Conservation (phyloP, 2,113 vertebrate genomes). For the Pipa parva region DNA sequence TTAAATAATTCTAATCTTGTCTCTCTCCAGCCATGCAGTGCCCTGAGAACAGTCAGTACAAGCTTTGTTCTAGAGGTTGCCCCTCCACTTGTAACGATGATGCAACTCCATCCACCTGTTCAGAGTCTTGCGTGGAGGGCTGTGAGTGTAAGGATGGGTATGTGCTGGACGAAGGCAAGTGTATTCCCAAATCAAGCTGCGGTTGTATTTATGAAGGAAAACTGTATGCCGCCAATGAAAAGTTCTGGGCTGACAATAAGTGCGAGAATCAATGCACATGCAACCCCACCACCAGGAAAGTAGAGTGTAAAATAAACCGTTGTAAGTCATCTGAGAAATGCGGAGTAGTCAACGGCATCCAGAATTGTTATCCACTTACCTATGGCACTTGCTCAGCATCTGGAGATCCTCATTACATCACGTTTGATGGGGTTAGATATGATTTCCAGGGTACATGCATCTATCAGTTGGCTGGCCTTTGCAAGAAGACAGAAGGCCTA, state of each 20-base stretch:
- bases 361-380: constrained; percentile 56
- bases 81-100: constrained; percentile 61
- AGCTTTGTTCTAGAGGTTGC: constrained; percentile 61
- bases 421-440: constrained; percentile 60
- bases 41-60: constrained; percentile 63
- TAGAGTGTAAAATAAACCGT: constrained; percentile 49
- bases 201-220: constrained; percentile 60
- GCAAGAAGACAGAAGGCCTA: constrained; percentile 46
- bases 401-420: constrained; percentile 62
- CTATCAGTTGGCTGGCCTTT: constrained; percentile 55
- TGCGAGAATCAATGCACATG: constrained; percentile 56
- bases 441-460: constrained; percentile 66
- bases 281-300: constrained; percentile 31
- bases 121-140: constrained; percentile 56
- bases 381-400: constrained; percentile 56
- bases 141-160: constrained; percentile 62
- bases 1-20: neutral
- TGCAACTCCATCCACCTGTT: constrained; percentile 51
- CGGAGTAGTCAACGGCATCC: constrained; percentile 57
- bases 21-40: constrained; percentile 43
- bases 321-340: constrained; percentile 53
- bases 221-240: constrained; percentile 51
- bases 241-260: constrained; percentile 58
- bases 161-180: constrained; percentile 54
- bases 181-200: constrained; percentile 53